A percentile compares a stretch with the other conserved stretches of the same genome.
These are phyloP conservation scores for Netta rufina DNA, from an alignment of 2,797 vertebrate species.

Conservation along the genomic window DNA sequence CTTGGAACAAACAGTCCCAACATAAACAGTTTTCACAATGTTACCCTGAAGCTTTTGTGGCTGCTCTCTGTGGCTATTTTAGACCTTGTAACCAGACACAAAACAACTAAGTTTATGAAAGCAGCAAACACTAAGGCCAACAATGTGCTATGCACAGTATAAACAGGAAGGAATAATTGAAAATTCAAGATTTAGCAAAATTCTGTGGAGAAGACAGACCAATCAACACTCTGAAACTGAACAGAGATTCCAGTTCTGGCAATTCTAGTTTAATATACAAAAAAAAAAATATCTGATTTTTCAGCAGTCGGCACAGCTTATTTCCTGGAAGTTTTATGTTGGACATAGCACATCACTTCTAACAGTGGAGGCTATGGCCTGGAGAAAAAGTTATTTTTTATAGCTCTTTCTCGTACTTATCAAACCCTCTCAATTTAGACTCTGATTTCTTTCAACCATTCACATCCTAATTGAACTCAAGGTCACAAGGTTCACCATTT, in stretches of 20 bases:
- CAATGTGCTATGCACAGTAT: neutral
- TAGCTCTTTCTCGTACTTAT: neutral
- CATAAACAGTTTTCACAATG: neutral
- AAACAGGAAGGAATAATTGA: neutral
- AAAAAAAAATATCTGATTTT: constrained; percentile 11
- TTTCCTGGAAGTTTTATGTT: neutral
- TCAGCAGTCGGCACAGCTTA: neutral
- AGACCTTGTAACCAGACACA: neutral
- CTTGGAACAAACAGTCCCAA: neutral
- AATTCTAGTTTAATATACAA: neutral
- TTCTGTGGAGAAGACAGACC: neutral
- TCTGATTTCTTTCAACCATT: neutral
- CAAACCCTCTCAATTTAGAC: neutral
- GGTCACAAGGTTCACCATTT: neutral
- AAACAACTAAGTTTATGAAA: neutral
- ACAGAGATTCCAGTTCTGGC: neutral
- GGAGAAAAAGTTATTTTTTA: neutral
- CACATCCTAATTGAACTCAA: neutral
- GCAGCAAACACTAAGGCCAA: neutral
- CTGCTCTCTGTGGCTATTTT: neutral
- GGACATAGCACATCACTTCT: neutral
- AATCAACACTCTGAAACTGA: neutral
- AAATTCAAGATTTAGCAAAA: neutral
- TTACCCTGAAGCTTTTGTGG: neutral
- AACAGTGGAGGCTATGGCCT: neutral